Base-by-base conservation (phyloP, 2,888 invertebrate species). In the Diloba caeruleocephala region DNA sequence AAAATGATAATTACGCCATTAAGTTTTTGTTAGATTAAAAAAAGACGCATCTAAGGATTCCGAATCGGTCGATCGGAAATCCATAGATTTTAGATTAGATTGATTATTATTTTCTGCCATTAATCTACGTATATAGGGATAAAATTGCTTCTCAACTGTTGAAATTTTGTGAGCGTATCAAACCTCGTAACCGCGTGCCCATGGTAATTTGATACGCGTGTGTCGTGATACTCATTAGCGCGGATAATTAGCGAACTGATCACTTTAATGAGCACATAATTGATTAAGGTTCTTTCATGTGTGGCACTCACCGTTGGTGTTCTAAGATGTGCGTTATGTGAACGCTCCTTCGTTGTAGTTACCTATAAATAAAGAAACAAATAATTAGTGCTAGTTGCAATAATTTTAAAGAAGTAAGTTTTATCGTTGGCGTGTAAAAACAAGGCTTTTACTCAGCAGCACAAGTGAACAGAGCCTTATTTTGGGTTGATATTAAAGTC, bases 281-380 rank as follows among this genome's bases (percentile, higher is more conserved):
- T 63, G 45, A 59, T 66, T 10, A 12, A 17, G 26, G 25, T 32
- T 10, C n/a, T 14, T 51, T 25, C 26, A 13, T 37, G 31, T 7
- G n/a, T 21, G 9, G 14, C 1, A 79, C 87, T 85, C 70, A 89
- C 89, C 87, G 79, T 84, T 71, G 79, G 74, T 83, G 74, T 76
- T 68, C 77, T 79, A 52, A 74, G 60, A 56, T 60, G 73, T 48
- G 69, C 51, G 64, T 46, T 54, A 48, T 61, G 58, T 53, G 68
- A 68, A 52, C 63, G 60, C 51, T 63, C 65, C 44, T 63, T 69
- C 55, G 57, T 71, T 77, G 75, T 72, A 76, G 74, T 74, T 49
- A 69, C 62, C 88, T 88, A 86, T 2, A 71, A 68, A 82, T 74
- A 44, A 74, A 76, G 65, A 51, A 23, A 19, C 29, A 41, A 38